phyloP scores from a whole-genome alignment of 2,113 vertebrate genomes.

The Paralichthys olivaceus region DNA sequence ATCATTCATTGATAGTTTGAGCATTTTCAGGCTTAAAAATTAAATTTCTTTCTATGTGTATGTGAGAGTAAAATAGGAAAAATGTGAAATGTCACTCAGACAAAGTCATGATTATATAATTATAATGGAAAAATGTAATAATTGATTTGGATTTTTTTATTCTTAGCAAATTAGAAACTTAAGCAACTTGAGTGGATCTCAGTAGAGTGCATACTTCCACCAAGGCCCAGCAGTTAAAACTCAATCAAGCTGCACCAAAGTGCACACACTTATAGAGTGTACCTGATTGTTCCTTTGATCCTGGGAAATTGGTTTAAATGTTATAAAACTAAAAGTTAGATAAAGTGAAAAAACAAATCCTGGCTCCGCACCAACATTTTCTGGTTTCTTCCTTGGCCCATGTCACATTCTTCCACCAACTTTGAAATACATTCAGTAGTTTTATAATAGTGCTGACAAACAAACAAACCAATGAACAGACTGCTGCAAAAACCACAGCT shows the following conservation, averaged over 20 bases:
- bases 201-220: neutral
- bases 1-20: slow-evolving; percentile 22
- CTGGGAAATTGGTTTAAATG: neutral
- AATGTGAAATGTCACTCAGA: neutral
- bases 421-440: no score
- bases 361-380: no score
- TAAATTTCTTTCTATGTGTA: neutral
- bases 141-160: neutral
- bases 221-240: no score
- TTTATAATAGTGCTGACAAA: no score
- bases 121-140: neutral
- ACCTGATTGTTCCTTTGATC: neutral
- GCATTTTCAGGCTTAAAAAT: neutral
- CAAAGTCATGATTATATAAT: neutral
- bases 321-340: no score
- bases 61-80: neutral
- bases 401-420: neutral
- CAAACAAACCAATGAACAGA: no score
- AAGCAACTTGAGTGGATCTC: neutral
- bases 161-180: neutral
- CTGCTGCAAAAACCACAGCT: no score
- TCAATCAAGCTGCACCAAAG: neutral
- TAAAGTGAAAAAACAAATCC: no score
- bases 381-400: no score
- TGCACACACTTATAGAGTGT: neutral